Conservation (phyloP, 2,113 vertebrate genomes). For the Dendrocopos noguchii region DNA sequence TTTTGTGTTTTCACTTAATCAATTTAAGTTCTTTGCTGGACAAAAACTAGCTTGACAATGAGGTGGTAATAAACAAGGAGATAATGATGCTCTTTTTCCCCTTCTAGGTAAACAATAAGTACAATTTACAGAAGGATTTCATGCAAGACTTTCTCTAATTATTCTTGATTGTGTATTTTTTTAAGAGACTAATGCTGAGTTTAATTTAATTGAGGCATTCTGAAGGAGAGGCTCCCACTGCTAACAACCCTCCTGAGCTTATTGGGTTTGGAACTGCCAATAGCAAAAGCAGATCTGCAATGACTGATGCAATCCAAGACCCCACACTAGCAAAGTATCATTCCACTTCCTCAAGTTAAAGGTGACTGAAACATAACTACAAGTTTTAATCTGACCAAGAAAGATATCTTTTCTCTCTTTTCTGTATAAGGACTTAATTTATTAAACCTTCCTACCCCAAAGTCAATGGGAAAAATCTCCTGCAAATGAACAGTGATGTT, state of each 20-base stretch:
- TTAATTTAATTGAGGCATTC: constrained; percentile 20
- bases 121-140: background rate
- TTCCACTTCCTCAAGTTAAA: background rate
- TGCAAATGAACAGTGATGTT: background rate
- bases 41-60: background rate
- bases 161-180: background rate
- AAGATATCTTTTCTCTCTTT: background rate
- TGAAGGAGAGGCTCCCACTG: background rate
- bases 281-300: background rate
- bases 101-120: background rate
- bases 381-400: background rate
- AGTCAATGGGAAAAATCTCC: background rate
- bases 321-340: background rate
- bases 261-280: background rate
- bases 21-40: background rate
- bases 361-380: background rate
- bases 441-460: background rate
- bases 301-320: background rate
- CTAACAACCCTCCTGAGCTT: background rate
- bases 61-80: background rate
- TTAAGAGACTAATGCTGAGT: background rate
- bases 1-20: constrained; percentile 19
- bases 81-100: background rate
- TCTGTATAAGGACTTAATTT: background rate
- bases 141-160: background rate